Conservation (phyloP, 2,797 vertebrate species). For the Etheostoma nigrum region DNA sequence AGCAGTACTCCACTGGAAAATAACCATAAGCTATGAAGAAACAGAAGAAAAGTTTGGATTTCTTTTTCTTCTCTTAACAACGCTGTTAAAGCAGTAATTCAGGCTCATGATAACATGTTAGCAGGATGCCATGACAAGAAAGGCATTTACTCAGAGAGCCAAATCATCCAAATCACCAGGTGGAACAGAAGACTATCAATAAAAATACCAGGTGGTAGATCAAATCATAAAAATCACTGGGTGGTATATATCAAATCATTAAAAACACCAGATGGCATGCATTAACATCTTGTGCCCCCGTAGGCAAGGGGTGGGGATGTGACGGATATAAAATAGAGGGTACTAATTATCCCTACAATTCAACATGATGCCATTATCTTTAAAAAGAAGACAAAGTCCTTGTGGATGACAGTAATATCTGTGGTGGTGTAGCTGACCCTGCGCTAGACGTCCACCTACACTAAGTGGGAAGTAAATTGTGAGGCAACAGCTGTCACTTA, state of each 20-base stretch:
- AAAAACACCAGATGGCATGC: slow-evolving; percentile 86
- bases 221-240: slow-evolving; percentile 87
- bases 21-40: slow-evolving; percentile 45
- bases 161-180: slow-evolving; percentile 84
- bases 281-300: slow-evolving; percentile 87
- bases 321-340: slow-evolving; percentile 84
- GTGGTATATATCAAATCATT: slow-evolving; percentile 87
- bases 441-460: slow-evolving; percentile 55
- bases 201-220: slow-evolving; percentile 88
- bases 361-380: slow-evolving; percentile 82
- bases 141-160: slow-evolving; percentile 81
- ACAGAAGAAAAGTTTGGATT: slow-evolving; percentile 57
- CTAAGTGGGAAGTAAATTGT: slow-evolving; percentile 30
- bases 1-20: slow-evolving; percentile 33
- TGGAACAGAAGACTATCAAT: slow-evolving; percentile 87
- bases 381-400: slow-evolving; percentile 77
- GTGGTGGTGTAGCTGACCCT: slow-evolving; percentile 68
- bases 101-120: slow-evolving; percentile 78
- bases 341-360: slow-evolving; percentile 84
- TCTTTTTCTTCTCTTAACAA: slow-evolving; percentile 65
- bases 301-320: slow-evolving; percentile 83
- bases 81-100: slow-evolving; percentile 73
- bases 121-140: slow-evolving; percentile 82
- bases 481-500: slow-evolving; percentile 42
- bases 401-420: slow-evolving; percentile 70